Evolutionary conservation across 1,140 invertebrate species (phyloP).

Genomic region (Ctenoplectra terminalis): DNA sequence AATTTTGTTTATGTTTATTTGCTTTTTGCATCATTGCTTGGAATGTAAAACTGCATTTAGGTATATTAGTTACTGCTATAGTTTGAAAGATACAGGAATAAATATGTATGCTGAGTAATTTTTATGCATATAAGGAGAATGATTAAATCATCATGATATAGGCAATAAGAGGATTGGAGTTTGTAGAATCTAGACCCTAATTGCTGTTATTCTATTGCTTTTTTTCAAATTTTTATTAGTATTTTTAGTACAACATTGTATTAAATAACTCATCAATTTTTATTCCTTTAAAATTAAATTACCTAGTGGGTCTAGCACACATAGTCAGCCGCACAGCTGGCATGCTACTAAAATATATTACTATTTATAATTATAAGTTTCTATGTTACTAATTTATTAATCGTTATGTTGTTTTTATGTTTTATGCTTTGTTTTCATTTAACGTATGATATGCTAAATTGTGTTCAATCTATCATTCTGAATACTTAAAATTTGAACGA

Average conservation of each 20-base stretch:
- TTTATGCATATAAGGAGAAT: conserved; percentile 47
- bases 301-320: conserved; percentile 72
- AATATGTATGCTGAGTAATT: conserved; percentile 35
- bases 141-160: conserved; percentile 51
- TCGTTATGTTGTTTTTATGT: conserved; percentile 34
- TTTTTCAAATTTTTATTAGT: conserved; percentile 45
- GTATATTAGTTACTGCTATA: conserved; percentile 52
- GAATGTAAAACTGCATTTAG: conserved; percentile 67
- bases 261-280: conserved; percentile 20
- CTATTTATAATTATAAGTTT: conserved; percentile 30
- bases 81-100: conserved; percentile 42
- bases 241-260: conserved; percentile 22
- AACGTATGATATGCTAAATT: background rate
- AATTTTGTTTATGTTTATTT: conserved; percentile 51
- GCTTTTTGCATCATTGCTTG: conserved; percentile 73
- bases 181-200: conserved; percentile 68
- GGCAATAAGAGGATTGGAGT: conserved; percentile 76
- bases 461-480: background rate
- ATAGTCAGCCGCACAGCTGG: conserved; percentile 81
- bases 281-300: conserved; percentile 34
- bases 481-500: conserved; percentile 18
- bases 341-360: conserved; percentile 64
- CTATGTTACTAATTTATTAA: conserved; percentile 58
- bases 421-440: conserved; percentile 23
- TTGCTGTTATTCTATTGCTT: conserved; percentile 43